phyloP scores from a whole-genome alignment of 1,140 invertebrate species.

The Druon quercuslanigerum region DNA sequence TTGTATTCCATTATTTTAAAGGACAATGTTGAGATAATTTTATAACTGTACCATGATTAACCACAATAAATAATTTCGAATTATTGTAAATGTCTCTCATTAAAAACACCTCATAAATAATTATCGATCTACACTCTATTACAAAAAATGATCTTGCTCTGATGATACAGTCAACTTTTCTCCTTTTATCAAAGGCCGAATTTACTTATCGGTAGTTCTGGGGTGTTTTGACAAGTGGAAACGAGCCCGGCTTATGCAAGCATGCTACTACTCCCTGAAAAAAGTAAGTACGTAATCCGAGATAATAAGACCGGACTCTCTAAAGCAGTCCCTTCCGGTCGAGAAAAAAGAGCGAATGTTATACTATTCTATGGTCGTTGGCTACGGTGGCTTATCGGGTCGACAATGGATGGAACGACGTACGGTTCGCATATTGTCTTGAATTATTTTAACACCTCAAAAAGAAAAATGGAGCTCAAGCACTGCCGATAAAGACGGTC shows the following conservation, averaged over 20 bases:
- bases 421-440: conserved; percentile 27
- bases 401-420: conserved; percentile 45
- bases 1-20: no score
- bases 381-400: conserved; percentile 39
- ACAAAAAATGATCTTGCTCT: neutral
- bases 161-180: neutral
- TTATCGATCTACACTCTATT: neutral
- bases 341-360: conserved; percentile 20
- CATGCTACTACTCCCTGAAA: neutral
- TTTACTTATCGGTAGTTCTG: conserved; percentile 4
- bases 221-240: conserved; percentile 16
- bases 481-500: conserved; percentile 49
- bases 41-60: no score
- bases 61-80: no score
- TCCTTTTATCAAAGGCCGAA: neutral
- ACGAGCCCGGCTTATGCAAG: conserved; percentile 1
- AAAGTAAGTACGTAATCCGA: conserved; percentile 28
- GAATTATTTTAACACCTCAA: conserved; percentile 33
- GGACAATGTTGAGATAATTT: no score
- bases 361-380: conserved; percentile 14
- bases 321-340: conserved; percentile 24
- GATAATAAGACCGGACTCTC: conserved; percentile 23
- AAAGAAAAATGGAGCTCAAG: conserved; percentile 4
- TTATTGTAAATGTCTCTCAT: no score
- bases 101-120: no score